A percentile compares a stretch with the other conserved stretches of the same genome.
Conservation (phyloP, 1,140 invertebrate genomes). For the Diploscapter pachys region DNA sequence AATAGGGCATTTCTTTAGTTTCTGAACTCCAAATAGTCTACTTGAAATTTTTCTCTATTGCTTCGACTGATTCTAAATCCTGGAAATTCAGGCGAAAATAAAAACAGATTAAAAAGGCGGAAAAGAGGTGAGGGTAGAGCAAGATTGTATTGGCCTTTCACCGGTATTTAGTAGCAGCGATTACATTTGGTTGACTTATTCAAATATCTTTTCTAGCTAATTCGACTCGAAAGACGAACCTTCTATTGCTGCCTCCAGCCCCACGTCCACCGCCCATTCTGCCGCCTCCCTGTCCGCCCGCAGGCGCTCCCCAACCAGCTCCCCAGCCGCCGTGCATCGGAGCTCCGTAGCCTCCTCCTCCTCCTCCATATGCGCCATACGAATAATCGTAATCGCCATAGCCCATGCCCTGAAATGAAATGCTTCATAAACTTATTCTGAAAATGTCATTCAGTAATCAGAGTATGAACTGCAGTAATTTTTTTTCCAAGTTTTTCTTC, state of each 20-base stretch:
- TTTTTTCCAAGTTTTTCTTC: too few species aligned
- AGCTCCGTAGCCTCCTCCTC: slow-evolving; percentile 31
- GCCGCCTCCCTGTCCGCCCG: slow-evolving; percentile 24
- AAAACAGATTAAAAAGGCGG: not conserved
- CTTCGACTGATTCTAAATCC: slow-evolving; percentile 19
- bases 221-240: not conserved
- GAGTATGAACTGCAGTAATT: too few species aligned
- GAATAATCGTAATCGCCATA: slow-evolving; percentile 14
- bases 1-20: not conserved
- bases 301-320: not conserved
- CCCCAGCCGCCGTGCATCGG: slow-evolving; percentile 9
- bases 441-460: too few species aligned
- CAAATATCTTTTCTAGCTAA: not conserved
- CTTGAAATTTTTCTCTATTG: slow-evolving; percentile 29
- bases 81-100: slow-evolving; percentile 3
- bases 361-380: slow-evolving; percentile 15
- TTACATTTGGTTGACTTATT: not conserved
- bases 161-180: not conserved
- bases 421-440: too few species aligned
- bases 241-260: not conserved
- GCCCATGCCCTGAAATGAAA: slow-evolving; percentile 19
- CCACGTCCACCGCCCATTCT: slow-evolving; percentile 24
- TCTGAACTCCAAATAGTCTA: not conserved
- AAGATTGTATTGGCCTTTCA: not conserved
- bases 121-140: not conserved